phyloP scores from a whole-genome alignment of 1,140 invertebrate genomes.

The Leptopilina boulardi region DNA sequence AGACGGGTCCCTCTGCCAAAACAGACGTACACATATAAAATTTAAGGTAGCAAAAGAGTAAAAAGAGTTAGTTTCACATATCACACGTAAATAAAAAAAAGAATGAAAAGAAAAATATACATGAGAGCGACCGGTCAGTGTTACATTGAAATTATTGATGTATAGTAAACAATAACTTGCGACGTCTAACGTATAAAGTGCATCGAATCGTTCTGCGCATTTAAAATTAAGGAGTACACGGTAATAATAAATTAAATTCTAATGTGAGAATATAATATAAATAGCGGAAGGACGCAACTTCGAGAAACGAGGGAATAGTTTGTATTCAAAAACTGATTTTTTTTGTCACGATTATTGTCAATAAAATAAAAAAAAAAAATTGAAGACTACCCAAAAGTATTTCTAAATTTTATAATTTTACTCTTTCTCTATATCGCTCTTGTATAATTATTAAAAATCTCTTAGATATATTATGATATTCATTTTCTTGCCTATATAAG shows the following conservation, averaged over 20 bases:
- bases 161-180: not conserved
- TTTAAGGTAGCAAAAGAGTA: conserved; percentile 66
- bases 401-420: conserved; percentile 35
- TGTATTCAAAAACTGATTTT: conserved; percentile 62
- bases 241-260: conserved; percentile 38
- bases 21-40: conserved; percentile 64
- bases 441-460: too few species aligned
- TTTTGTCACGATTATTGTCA: conserved; percentile 68
- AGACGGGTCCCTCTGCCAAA: conserved; percentile 64
- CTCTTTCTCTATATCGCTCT: not conserved
- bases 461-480: not conserved
- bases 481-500: too few species aligned
- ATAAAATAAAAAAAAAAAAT: conserved; percentile 62
- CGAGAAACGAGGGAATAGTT: conserved; percentile 46
- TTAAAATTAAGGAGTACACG: conserved; percentile 33
- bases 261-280: conserved; percentile 42
- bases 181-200: conserved; percentile 19
- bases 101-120: not conserved
- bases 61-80: conserved; percentile 67
- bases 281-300: conserved; percentile 35
- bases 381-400: conserved; percentile 45
- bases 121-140: conserved; percentile 17
- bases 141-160: not conserved
- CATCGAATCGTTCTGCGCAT: conserved; percentile 25
- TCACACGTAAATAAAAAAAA: conserved; percentile 49